These are phyloP conservation scores for Anolis carolinensis DNA, from an alignment of 2,113 vertebrate species.

Conservation along the genomic window DNA sequence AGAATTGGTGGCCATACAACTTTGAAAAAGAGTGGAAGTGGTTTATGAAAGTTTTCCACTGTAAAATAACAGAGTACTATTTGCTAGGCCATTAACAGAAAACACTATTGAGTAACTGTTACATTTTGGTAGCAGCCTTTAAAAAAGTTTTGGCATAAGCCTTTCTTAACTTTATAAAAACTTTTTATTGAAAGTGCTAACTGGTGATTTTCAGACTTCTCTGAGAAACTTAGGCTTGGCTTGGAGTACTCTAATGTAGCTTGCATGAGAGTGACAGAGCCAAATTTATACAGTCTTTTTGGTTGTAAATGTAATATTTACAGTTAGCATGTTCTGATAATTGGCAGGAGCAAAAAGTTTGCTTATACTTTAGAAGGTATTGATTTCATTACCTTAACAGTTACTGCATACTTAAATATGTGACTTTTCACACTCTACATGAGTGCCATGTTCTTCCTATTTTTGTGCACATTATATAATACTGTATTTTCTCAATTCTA, in stretches of 20 bases:
- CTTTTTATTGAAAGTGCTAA: slow-evolving; percentile 16
- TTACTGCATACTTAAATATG: slow-evolving; percentile 21
- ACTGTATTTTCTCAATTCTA: too few relatives aligned
- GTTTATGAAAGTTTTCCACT: slow-evolving; percentile 54
- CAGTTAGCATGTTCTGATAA: neutral
- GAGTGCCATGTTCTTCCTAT: slow-evolving; percentile 7
- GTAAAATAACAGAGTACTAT: slow-evolving; percentile 56
- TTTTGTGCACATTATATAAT: neutral
- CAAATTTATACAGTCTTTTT: neutral
- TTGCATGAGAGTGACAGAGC: neutral
- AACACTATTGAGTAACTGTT: slow-evolving; percentile 47
- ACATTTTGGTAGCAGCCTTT: slow-evolving; percentile 43
- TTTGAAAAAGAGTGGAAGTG: slow-evolving; percentile 68
- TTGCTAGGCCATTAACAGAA: slow-evolving; percentile 60
- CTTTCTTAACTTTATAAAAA: slow-evolving; percentile 40
- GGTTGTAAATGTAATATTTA: neutral
- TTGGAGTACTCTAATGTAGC: slow-evolving; percentile 36
- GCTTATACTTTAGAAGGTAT: neutral
- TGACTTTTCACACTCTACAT: neutral
- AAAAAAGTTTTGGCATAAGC: slow-evolving; percentile 46
- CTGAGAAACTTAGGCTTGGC: slow-evolving; percentile 28
- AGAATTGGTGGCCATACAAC: slow-evolving; percentile 66
- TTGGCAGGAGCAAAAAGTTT: neutral
- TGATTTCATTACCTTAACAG: neutral
- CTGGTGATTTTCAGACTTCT: slow-evolving; percentile 2